Base-by-base conservation (phyloP, 1,140 invertebrate species). In the Sipha flava region DNA sequence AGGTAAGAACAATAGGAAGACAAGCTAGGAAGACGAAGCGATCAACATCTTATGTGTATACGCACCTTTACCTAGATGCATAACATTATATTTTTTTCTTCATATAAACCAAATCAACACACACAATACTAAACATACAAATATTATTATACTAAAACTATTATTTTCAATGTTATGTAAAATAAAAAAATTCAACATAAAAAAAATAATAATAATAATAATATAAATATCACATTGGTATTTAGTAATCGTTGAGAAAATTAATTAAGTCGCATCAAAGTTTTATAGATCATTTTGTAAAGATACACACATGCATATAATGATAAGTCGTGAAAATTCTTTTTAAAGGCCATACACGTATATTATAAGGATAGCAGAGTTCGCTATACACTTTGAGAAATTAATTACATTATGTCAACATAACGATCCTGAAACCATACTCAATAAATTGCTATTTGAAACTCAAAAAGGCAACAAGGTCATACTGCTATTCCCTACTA, bases 11-110 rank as follows among this genome's bases (percentile, higher is more conserved):
- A 57, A 59, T 75, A 77, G 73, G 73, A 77, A 77, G 73, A 77
- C 73, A 77, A 54, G 34, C 73, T 77, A 77, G 66, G 66, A 70
- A 70, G 66, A 70, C 40, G 66, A 70, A 70, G 66, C 66, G 6
- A 43, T 70, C 66, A 70, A 70, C 66, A 70, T 70, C 66, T 9
- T 70, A 47, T 45, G 21, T 23, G 23, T 23, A 45, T 45, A n/a
- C 6, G 34, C 40, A 47, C 21, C 40, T 70, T 23, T 26, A 70
- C 40, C 34, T 70, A 26, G 21, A 70, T 23, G 52, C 52, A 77
- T 16, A 59, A 73, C 70, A 73, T 52, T 73, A 73, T 52, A 52
- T 54, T 49, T 73, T 73, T 47, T 47, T 47, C 21, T 70, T 70
- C 66, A 47, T 40, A 66, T 40, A 66, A 66, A 40, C 21, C 14